Conservation (phyloP, 2,888 invertebrate genomes). For the Diploptera punctata region DNA sequence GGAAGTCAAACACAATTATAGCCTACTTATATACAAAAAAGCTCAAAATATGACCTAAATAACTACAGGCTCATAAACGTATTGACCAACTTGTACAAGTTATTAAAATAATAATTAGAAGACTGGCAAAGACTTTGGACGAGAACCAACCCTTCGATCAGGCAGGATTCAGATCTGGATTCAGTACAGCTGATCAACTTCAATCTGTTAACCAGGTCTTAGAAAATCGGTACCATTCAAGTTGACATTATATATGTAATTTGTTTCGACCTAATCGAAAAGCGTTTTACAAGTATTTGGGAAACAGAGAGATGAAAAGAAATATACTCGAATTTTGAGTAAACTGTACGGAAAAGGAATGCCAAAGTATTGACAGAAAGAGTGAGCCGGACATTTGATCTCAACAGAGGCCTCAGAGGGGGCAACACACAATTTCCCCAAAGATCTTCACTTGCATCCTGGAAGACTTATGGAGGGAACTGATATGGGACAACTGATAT, state of each 20-base stretch:
- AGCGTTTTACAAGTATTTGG: background rate
- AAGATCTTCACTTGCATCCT: too few relatives aligned
- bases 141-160: background rate
- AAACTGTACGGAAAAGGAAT: background rate
- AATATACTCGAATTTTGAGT: background rate
- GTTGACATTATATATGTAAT: background rate
- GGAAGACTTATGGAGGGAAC: too few relatives aligned
- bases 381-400: background rate
- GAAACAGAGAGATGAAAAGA: background rate
- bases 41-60: too few relatives aligned
- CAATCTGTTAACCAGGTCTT: background rate
- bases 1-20: background rate
- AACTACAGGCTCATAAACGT: background rate
- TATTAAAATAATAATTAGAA: conserved; percentile 1
- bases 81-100: background rate
- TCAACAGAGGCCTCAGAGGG: too few relatives aligned
- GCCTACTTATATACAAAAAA: background rate
- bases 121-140: background rate
- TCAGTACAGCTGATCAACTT: background rate
- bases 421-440: too few relatives aligned
- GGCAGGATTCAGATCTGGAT: background rate
- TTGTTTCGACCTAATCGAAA: background rate
- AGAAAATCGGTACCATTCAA: background rate
- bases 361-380: background rate
- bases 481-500: too few relatives aligned